phyloP scores from a whole-genome alignment of 2,113 vertebrate genomes.

The Morone saxatilis region DNA sequence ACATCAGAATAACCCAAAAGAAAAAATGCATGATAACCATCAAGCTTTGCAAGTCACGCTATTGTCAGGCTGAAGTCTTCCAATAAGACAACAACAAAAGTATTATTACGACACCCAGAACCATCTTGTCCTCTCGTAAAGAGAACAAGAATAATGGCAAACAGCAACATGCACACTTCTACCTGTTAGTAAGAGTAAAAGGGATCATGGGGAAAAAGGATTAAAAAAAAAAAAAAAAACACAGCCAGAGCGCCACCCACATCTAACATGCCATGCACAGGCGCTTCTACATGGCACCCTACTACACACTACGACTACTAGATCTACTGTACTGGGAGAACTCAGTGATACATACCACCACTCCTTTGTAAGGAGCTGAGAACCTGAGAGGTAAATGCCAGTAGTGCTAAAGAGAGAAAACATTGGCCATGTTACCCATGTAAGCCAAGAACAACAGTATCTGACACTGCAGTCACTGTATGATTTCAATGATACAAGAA shows the following conservation, averaged over 20 bases:
- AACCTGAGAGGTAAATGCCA: slow-evolving; percentile 97
- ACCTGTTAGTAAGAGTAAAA: slow-evolving; percentile 77
- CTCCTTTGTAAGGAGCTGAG: slow-evolving; percentile 93
- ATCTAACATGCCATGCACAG: slow-evolving; percentile 78
- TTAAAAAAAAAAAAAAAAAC: not conserved
- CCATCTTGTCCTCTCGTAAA: slow-evolving; percentile 11
- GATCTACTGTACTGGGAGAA: slow-evolving; percentile 56
- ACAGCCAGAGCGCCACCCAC: slow-evolving; percentile 59
- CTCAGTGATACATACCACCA: slow-evolving; percentile 92
- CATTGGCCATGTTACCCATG: slow-evolving; percentile 73
- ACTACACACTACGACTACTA: slow-evolving; percentile 54
- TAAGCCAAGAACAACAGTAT: slow-evolving; percentile 37
- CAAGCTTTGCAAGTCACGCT: slow-evolving; percentile 50
- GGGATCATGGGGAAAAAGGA: slow-evolving; percentile 17
- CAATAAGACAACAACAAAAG: slow-evolving; percentile 11
- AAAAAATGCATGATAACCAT: slow-evolving; percentile 8
- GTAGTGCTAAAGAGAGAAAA: slow-evolving; percentile 89
- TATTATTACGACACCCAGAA: slow-evolving; percentile 24
- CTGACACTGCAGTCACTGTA: slow-evolving; percentile 7
- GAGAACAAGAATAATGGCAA: slow-evolving; percentile 19
- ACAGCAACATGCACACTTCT: slow-evolving; percentile 72
- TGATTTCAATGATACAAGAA: not conserved
- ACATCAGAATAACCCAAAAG: not conserved
- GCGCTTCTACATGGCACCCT: slow-evolving; percentile 47
- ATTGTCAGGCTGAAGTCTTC: slow-evolving; percentile 18